Base-by-base conservation (phyloP, 2,797 vertebrate species). In the Craterocephalus amniculus region DNA sequence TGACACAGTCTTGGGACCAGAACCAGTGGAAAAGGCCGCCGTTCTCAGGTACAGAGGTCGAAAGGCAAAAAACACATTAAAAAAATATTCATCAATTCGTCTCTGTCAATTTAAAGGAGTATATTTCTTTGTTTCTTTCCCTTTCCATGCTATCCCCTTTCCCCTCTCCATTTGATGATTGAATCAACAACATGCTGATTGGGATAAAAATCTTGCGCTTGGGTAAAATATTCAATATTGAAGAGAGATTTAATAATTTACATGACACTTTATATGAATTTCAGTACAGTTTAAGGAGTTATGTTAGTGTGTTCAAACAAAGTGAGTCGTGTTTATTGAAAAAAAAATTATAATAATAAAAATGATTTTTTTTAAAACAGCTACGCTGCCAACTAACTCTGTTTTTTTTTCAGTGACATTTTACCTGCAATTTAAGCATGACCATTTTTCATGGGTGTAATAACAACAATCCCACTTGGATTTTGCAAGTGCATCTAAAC, bases 1-100 rank as follows among this genome's bases (percentile, higher is more conserved):
- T 97, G 96, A 91, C 91, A 73, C 86, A 81, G 56, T 97, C 95
- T 68, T 97, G 96, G 96, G 88, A 94, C 54, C 95, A 96, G 70
- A 91, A 96, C 54, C 85, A 69, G 34, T 88, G 76, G 62, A 93
- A 88, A 29, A 94, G 96, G 58, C 95, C 95, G 0, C 85, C 59
- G 18, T 99, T 97, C 78, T 89, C 93, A 93, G 96, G 96, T 97
- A 63, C 3, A 12, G 3, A 7, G 27, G 10, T 13, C 16, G 38
- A 49, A 57, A 20, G 35, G 27, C 1, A 31, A 31, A 51, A 11
- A 4, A 4, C 3, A 36, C 11, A 68, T 18, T 9, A 18, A 20
- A 24, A 0, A 14, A 35, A 13, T 10, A n/a, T n/a, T n/a, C n/a
- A n/a, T n/a, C n/a, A n/a, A n/a, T n/a, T n/a, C n/a, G n/a, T n/a